These are phyloP conservation scores for Argyresthia albistria DNA, from an alignment of 2,888 invertebrate species.

Conservation along the genomic window DNA sequence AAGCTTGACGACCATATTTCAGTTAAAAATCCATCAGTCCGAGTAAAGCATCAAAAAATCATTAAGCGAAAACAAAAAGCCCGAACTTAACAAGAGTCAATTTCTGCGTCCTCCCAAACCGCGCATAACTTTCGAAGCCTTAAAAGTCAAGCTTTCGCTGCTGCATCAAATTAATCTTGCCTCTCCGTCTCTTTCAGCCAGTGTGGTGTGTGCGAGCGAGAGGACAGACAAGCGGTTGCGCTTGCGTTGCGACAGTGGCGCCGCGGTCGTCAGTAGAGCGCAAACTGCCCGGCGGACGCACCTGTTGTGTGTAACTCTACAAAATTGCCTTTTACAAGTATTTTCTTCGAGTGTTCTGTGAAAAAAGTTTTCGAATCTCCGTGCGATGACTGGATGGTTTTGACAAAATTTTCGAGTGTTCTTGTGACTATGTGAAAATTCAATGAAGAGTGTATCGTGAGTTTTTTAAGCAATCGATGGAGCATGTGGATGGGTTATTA, in stretches of 20 bases:
- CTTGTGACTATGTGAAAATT: neutral
- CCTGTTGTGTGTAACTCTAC: neutral
- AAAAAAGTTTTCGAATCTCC: too few relatives aligned
- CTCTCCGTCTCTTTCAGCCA: conserved; percentile 6
- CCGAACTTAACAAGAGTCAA: too few relatives aligned
- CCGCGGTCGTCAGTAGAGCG: conserved; percentile 3
- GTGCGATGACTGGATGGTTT: too few relatives aligned
- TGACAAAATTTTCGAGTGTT: neutral
- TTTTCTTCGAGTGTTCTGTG: neutral
- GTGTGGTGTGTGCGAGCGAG: conserved; percentile 7
- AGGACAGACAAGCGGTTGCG: conserved; percentile 4
- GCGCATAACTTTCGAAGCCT: neutral
- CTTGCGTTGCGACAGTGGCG: conserved; percentile 7
- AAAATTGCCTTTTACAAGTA: neutral
- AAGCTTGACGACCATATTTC: too few relatives aligned
- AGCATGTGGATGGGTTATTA: neutral
- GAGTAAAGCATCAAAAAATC: too few relatives aligned
- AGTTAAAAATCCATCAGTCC: too few relatives aligned
- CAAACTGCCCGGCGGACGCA: neutral
- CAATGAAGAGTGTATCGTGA: neutral
- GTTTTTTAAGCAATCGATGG: too few relatives aligned
- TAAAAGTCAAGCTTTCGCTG: conserved; percentile 1
- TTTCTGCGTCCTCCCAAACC: too few relatives aligned
- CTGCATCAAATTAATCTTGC: conserved; percentile 5
- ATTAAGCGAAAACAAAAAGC: too few relatives aligned